A percentile compares a stretch with the other conserved stretches of the same genome.
These are phyloP conservation scores for Erythrocebus patas DNA, from an alignment of 2,113 vertebrate genomes.

Conservation along the genomic window DNA sequence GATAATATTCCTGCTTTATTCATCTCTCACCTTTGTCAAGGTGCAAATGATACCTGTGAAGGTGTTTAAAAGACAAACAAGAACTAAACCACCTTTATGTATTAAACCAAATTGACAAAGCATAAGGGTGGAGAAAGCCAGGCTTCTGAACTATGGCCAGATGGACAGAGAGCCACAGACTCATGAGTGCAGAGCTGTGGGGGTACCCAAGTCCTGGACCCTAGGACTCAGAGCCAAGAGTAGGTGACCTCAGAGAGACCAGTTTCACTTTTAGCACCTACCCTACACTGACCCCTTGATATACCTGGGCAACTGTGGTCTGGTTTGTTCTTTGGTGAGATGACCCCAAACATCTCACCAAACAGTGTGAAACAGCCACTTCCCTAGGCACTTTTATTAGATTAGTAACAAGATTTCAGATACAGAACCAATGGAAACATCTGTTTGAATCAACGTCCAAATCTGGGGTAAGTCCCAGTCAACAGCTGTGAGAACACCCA, in stretches of 20 bases:
- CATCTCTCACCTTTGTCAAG: conserved; percentile 15
- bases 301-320: neutral
- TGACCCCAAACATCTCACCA: neutral
- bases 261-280: neutral
- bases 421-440: neutral
- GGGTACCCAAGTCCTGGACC: neutral
- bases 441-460: neutral
- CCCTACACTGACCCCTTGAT: neutral
- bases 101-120: neutral
- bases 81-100: neutral
- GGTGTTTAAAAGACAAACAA: neutral
- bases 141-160: neutral
- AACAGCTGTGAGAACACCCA: neutral
- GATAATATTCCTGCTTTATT: conserved; percentile 20
- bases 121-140: neutral
- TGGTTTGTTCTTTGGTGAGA: conserved; percentile 4
- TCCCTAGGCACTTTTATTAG: neutral
- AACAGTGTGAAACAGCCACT: neutral
- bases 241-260: neutral
- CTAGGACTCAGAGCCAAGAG: neutral
- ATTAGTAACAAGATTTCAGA: conserved; percentile 17
- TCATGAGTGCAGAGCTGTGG: neutral
- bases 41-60: neutral
- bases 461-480: neutral
- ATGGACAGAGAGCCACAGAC: neutral